These are phyloP conservation scores for Pedicia rivosa DNA, from an alignment of 2,888 invertebrate species.

Conservation along the genomic window DNA sequence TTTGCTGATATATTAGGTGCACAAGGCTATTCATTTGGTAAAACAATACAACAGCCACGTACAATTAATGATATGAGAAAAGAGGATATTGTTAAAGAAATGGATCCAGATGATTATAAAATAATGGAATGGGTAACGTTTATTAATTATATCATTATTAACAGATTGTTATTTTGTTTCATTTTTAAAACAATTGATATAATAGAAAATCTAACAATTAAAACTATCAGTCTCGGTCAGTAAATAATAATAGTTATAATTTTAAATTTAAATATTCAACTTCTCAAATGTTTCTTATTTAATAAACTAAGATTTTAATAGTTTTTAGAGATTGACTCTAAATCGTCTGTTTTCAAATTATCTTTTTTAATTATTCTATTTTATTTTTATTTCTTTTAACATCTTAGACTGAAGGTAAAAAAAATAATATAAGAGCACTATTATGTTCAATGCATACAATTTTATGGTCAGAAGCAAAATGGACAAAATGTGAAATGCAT, in stretches of 20 bases:
- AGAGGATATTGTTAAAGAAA: slow-evolving; percentile 66
- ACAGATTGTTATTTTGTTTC: not conserved
- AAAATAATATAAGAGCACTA: slow-evolving; percentile 87
- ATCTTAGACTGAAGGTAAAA: slow-evolving; percentile 79
- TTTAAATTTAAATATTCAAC: no score
- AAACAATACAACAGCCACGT: slow-evolving; percentile 55
- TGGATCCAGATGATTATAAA: slow-evolving; percentile 84
- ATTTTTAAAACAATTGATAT: not conserved
- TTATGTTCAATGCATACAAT: slow-evolving; percentile 88
- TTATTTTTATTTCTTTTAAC: slow-evolving; percentile 12
- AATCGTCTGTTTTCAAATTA: not conserved
- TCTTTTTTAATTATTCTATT: not conserved
- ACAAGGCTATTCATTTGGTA: slow-evolving; percentile 73
- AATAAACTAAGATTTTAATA: not conserved
- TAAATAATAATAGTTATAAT: no score
- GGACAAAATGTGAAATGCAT: slow-evolving; percentile 90
- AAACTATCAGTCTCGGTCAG: no score
- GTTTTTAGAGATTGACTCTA: not conserved
- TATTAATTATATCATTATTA: slow-evolving; percentile 1
- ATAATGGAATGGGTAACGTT: slow-evolving; percentile 58
- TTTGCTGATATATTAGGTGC: slow-evolving; percentile 85
- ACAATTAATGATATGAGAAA: slow-evolving; percentile 91
- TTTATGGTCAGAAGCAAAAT: slow-evolving; percentile 84
- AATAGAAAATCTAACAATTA: not conserved
- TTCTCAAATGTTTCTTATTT: slow-evolving; percentile 1